Percentiles rank a stretch among this genome's conserved stretches.
Conservation (phyloP, 2,113 vertebrate species). For the Phasianus colchicus region DNA sequence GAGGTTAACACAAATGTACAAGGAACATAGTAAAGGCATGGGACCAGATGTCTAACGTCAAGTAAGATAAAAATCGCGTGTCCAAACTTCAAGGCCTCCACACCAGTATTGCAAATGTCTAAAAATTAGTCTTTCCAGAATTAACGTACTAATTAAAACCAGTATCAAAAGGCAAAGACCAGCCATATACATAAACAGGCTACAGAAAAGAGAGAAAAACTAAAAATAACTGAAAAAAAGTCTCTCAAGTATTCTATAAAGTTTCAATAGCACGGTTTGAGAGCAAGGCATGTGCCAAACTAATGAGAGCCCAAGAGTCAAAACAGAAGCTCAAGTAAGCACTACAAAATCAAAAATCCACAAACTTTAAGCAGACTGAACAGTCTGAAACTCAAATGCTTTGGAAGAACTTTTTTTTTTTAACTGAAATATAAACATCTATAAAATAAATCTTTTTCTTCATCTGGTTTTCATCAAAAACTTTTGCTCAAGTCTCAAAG, state of each 20-base stretch:
- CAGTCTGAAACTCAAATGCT: slow-evolving; percentile 9
- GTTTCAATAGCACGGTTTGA: background rate
- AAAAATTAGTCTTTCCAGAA: background rate
- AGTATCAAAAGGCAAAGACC: background rate
- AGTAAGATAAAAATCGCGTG: background rate
- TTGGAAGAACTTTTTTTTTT: slow-evolving; percentile 51
- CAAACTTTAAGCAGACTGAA: background rate
- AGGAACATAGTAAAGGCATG: background rate
- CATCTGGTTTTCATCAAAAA: slow-evolving; percentile 49
- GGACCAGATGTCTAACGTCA: accelerated
- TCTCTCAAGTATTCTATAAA: background rate
- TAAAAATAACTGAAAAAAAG: background rate
- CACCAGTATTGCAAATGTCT: background rate
- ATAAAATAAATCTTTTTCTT: background rate
- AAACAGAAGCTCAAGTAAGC: slow-evolving; percentile 17
- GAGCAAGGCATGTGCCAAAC: slow-evolving; percentile 23
- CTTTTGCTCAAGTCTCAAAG: slow-evolving; percentile 25
- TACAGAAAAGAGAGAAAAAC: background rate
- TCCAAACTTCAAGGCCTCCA: background rate
- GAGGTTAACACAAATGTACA: background rate
- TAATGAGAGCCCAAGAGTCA: slow-evolving; percentile 29
- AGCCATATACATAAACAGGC: background rate
- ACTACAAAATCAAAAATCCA: background rate
- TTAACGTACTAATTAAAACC: background rate
- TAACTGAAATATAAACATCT: slow-evolving; percentile 43